These are phyloP conservation scores for Thunnus maccoyii DNA, from an alignment of 2,113 vertebrate genomes.

Conservation along the genomic window DNA sequence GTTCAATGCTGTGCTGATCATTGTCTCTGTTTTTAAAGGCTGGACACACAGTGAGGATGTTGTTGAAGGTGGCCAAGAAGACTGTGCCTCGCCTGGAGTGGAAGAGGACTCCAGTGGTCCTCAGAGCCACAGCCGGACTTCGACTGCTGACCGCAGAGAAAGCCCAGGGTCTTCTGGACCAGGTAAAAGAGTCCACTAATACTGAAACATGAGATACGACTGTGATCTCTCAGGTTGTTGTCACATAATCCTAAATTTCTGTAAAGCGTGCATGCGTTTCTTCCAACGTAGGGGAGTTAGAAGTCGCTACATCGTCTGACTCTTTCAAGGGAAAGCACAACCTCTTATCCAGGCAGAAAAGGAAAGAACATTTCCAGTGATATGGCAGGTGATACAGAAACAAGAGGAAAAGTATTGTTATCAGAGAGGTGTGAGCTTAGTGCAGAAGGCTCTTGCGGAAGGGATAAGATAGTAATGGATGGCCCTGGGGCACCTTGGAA, in stretches of 20 bases:
- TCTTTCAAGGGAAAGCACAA: slow-evolving; percentile 11
- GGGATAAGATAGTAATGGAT: slow-evolving; percentile 54
- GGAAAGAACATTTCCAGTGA: slow-evolving; percentile 13
- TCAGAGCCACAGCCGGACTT: slow-evolving; percentile 96
- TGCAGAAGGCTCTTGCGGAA: slow-evolving; percentile 35
- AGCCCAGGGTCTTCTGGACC: slow-evolving; percentile 89
- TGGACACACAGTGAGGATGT: slow-evolving; percentile 86
- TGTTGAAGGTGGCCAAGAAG: slow-evolving; percentile 90
- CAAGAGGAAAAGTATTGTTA: slow-evolving; percentile 49
- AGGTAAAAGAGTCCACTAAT: slow-evolving; percentile 81
- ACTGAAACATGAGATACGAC: background rate
- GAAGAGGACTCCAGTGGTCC: slow-evolving; percentile 91
- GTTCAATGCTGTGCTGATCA: background rate
- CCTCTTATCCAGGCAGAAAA: slow-evolving; percentile 35
- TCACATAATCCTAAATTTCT: background rate
- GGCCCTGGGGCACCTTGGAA: slow-evolving; percentile 64
- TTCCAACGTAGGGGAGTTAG: slow-evolving; percentile 23
- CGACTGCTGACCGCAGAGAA: slow-evolving; percentile 89
- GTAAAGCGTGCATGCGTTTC: background rate
- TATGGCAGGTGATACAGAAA: slow-evolving; percentile 37
- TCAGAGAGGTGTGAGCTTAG: slow-evolving; percentile 50
- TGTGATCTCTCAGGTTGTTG: background rate
- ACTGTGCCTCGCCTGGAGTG: slow-evolving; percentile 91
- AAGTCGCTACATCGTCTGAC: slow-evolving; percentile 37
- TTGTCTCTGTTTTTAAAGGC: slow-evolving; percentile 80